Conservation (phyloP, 1,140 invertebrate genomes). For the Euwallacea similis region DNA sequence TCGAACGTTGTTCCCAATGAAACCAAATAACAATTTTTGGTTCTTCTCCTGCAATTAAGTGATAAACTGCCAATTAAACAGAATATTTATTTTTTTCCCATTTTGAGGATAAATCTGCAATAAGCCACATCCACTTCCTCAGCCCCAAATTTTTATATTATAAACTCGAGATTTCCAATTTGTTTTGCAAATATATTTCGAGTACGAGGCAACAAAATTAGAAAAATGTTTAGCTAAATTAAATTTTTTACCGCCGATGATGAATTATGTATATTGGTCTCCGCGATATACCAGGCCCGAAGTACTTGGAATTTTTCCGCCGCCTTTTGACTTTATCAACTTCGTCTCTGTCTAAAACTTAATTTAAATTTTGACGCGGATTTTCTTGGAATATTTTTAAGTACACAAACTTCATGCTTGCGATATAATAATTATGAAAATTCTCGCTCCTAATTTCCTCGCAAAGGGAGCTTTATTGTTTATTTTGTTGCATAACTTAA, state of each 20-base stretch:
- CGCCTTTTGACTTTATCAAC: conserved; percentile 27
- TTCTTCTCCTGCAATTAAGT: too few relatives aligned
- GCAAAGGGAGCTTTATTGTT: too few relatives aligned
- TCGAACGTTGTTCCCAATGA: too few relatives aligned
- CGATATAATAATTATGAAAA: background rate
- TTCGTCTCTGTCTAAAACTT: conserved; percentile 22
- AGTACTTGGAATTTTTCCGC: conserved; percentile 13
- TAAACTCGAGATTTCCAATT: conserved; percentile 10
- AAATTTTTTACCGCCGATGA: conserved; percentile 21
- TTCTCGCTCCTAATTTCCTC: conserved; percentile 1
- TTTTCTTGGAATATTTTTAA: conserved; percentile 8
- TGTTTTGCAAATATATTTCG: conserved; percentile 31
- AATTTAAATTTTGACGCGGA: conserved; percentile 28
- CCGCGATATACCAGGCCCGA: background rate
- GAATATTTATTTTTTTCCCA: too few relatives aligned
- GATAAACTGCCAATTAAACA: too few relatives aligned
- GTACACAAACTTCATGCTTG: conserved; percentile 12
- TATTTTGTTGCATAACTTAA: too few relatives aligned
- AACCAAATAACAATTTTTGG: too few relatives aligned
- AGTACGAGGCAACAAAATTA: conserved; percentile 21
- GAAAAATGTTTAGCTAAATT: conserved; percentile 32
- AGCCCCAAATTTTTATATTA: background rate
- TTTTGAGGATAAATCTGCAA: background rate
- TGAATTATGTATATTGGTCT: conserved; percentile 28
- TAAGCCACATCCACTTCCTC: background rate